A percentile compares a stretch with the other conserved stretches of the same genome.
Evolutionary conservation across 2,113 vertebrate genomes (phyloP).

Genomic region (Lycaon pictus): DNA sequence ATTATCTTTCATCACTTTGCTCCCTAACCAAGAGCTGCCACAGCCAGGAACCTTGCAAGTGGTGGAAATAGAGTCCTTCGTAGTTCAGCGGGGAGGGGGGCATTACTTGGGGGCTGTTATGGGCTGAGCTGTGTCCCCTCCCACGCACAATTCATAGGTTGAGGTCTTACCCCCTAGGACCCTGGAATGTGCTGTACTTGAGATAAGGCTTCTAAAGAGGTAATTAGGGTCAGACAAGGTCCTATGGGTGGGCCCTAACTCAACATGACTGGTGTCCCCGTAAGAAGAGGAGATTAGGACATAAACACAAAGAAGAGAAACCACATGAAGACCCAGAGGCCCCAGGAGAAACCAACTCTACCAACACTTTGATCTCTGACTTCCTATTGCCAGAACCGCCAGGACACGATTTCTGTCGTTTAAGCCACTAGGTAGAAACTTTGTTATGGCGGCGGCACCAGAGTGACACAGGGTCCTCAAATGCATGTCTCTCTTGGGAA

Average conservation of each 20-base stretch:
- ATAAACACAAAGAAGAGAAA: neutral
- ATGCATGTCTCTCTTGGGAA: neutral
- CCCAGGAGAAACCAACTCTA: neutral
- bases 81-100: neutral
- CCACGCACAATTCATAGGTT: neutral
- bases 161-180: neutral
- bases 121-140: neutral
- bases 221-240: neutral
- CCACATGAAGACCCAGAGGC: neutral
- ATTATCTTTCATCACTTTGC: conserved; percentile 72
- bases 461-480: neutral
- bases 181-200: neutral
- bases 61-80: neutral
- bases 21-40: conserved; percentile 56
- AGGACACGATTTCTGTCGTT: neutral
- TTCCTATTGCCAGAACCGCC: neutral
- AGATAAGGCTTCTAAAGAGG: neutral
- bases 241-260: neutral
- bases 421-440: neutral
- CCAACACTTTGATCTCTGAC: neutral
- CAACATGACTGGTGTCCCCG: neutral
- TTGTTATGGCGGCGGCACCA: neutral
- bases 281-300: neutral
- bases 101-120: conserved; percentile 30
- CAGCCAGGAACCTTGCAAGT: conserved; percentile 54